Conservation (phyloP, 2,888 invertebrate genomes). For the Scaptomyza polygonia region DNA sequence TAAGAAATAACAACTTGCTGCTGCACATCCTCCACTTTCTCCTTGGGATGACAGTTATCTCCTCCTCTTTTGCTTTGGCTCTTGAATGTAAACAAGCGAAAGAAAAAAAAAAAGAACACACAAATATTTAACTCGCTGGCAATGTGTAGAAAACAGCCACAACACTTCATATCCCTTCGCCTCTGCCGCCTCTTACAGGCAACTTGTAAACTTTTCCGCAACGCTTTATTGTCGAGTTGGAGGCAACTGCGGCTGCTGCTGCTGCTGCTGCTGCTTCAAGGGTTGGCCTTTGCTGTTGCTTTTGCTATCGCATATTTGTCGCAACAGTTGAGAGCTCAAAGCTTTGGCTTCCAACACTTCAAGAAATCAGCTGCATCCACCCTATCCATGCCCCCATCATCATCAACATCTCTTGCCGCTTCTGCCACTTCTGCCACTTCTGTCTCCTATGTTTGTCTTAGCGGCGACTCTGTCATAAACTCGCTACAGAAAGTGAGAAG, state of each 20-base stretch:
- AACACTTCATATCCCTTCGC: conserved; percentile 6
- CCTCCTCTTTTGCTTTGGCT: conserved; percentile 58
- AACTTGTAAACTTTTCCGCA: conserved; percentile 67
- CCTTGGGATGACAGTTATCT: conserved; percentile 11
- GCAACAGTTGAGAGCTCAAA: conserved; percentile 72
- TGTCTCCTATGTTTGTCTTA: conserved; percentile 69
- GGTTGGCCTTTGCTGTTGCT: background rate
- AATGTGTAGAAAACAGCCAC: conserved; percentile 42
- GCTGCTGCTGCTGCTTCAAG: conserved; percentile 23
- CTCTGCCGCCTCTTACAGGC: conserved; percentile 21
- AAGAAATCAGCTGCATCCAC: conserved; percentile 70
- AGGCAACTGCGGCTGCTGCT: too few relatives aligned
- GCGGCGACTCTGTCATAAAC: conserved; percentile 64
- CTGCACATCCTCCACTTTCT: conserved; percentile 10
- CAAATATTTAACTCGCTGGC: conserved; percentile 71
- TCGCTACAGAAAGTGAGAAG: conserved; percentile 53
- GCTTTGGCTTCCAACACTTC: conserved; percentile 76
- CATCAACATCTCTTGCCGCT: background rate
- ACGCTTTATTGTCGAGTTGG: conserved; percentile 60
- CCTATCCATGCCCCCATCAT: background rate
- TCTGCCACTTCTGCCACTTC: too few relatives aligned
- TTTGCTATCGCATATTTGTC: conserved; percentile 68
- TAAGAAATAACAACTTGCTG: conserved; percentile 75
- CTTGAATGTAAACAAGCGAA: conserved; percentile 72
- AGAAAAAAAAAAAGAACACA: conserved; percentile 33